Base-by-base conservation (phyloP, 2,888 invertebrate species). In the Ichneumoninae sp. region DNA sequence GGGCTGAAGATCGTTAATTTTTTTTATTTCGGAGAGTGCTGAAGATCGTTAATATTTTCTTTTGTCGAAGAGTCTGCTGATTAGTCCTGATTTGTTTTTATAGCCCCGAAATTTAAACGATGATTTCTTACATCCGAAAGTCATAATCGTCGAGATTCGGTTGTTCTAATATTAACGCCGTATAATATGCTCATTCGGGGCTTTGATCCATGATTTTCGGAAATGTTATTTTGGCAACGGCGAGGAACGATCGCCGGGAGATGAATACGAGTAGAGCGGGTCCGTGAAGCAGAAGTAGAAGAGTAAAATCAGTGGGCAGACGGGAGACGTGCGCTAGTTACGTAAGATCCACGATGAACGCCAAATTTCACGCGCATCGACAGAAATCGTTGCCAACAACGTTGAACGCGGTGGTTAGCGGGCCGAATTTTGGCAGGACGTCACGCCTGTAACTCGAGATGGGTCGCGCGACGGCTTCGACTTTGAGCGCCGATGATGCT, bases 371-470 rank as follows among this genome's bases (percentile, higher is more conserved):
- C 91, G 91, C 90, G 89, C 91, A 91, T 92, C 92, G 91, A 90
- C 90, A 91, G 91, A 92, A 92, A 92, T 90, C 91, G 88, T 86
- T 93, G 93, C 93, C 93, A 93, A 93, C 89, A 90, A 90, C 90
- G 89, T 86, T 88, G 89, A 91, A n/a, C 33, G 33, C 40, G 30
- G 60, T 71, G 72, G 66, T 54, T 50, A 74, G 52, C 54, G 65
- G 57, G 70, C 75, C 66, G 79, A 80, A 75, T 83, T 84, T 84
- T 85, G 82, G 84, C 83, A 85, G 85, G 81, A 81, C 60, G 60
- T 65, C 77, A 44, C 62, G 74, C 72, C 77, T 86, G 87, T 86
- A 88, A 82, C 82, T 84, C 86, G 87, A 87, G 87, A 88, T 86
- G 89, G 86, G 88, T 72, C 86, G 84, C 88, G 88, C 89, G 89